Evolutionary conservation across 2,888 invertebrate genomes (phyloP), one percentile per base, ranked within the genome.

Genomic region (Thysanoteuthis rhombus): DNA sequence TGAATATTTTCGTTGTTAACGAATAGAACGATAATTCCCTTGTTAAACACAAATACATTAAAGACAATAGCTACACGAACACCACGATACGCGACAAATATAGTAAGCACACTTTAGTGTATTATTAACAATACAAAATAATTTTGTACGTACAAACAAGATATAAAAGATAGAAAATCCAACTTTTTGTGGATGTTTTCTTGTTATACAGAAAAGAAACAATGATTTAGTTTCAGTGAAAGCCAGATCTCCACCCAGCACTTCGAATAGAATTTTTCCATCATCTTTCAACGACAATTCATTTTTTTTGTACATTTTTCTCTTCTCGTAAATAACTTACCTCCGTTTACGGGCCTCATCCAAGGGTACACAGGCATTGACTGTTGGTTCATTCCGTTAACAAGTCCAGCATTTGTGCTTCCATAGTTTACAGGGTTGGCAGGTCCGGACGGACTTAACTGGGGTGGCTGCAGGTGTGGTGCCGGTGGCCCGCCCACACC

Each of bases 261-360:
- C 38, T 90, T n/a, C 5, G 16, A 90, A 90, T n/a, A 90, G n/a
- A 22, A 16, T n/a, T 90, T 90, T 90, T 36, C 19, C 2, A 36
- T 90, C 36, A 36, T 90, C 16, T 32, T 89, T 10, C n/a, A 22
- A 19, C 12, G 10, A 22, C 32, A 40, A 4, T 90, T 38, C 36
- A 25, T 90, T 3, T 4, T 22, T 90, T 90, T 36, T 5, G 12
- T 36, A 6, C n/a, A n/a, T n/a, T n/a, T 36, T 36, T 16, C 45
- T 40, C 10, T n/a, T 92, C 19, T 40, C 19, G 45, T 92, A 16
- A 75, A 36, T 42, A 36, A 93, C 93, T 93, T 93, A 93, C 93
- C 93, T 93, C 93, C 93, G 52, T 93, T 93, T n/a, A 93, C 93
- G 32, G 93, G 93, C 52, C 93, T 93, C 93, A 93, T 93, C 93